Conservation (phyloP, 2,797 vertebrate species). For the Sparidentex hasta region DNA sequence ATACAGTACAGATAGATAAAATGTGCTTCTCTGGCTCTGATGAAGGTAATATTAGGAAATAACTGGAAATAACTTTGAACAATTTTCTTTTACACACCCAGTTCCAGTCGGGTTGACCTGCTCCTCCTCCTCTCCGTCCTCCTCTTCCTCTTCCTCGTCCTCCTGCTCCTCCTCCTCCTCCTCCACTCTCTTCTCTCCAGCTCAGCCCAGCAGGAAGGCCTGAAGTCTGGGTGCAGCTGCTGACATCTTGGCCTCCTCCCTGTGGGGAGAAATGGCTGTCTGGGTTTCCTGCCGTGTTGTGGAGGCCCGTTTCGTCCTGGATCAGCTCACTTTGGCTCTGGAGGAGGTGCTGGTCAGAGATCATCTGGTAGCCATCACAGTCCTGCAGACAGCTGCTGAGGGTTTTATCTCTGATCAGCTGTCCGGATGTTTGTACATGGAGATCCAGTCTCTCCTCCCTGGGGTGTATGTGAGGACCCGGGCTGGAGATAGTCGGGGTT, state of each 20-base stretch:
- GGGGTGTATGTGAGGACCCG: slow-evolving; percentile 20
- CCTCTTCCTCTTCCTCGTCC: not conserved
- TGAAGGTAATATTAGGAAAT: no score
- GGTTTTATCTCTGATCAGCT: slow-evolving; percentile 10
- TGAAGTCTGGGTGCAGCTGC: not conserved
- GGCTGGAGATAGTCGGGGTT: slow-evolving; percentile 50
- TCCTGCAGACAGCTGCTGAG: not conserved
- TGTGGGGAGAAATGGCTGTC: slow-evolving; percentile 16
- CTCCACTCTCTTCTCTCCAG: slow-evolving; percentile 6
- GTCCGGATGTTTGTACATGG: slow-evolving; percentile 6
- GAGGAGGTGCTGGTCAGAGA: slow-evolving; percentile 23
- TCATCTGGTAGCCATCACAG: not conserved
- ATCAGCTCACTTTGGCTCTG: slow-evolving; percentile 5
- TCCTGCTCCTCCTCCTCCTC: not conserved
- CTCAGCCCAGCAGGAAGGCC: not conserved
- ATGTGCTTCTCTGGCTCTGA: no score
- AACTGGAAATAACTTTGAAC: not conserved
- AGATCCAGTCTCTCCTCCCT: slow-evolving; percentile 22
- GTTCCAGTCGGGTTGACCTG: slow-evolving; percentile 2
- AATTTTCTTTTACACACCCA: slow-evolving; percentile 24
- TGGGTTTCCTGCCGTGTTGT: not conserved
- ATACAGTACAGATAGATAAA: no score
- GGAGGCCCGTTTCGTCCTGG: slow-evolving; percentile 11
- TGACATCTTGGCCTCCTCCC: not conserved
- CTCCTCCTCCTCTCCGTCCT: not conserved